Base-by-base conservation (phyloP, 2,888 invertebrate species). In the Hyalella azteca region DNA sequence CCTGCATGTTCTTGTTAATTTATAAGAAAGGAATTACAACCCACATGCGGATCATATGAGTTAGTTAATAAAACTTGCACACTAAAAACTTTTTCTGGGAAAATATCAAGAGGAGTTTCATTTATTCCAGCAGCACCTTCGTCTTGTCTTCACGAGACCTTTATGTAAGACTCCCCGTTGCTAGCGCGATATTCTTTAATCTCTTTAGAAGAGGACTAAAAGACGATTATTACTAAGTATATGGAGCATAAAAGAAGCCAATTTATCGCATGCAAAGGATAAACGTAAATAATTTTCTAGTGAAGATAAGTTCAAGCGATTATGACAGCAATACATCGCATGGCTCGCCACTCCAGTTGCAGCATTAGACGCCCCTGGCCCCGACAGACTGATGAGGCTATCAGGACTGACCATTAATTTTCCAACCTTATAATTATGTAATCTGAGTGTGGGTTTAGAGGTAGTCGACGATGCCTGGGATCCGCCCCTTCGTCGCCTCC, bases 401-500 rank as follows among this genome's bases (percentile, higher is more conserved):
- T 66, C 66, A 36, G 36, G n/a, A 29, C 19, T 32, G 29, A 32
- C 66, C 66, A 66, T 66, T 66, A 66, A 66, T 66, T 66, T 66
- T 29, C 36, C 36, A 66, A 66, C 66, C 66, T 66, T 66, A 66
- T 66, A 66, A 66, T 66, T 66, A 66, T 66, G 66, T 66, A 66
- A 66, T 66, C 66, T 39, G 66, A 66, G 66, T 66, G 66, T 66
- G 66, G 66, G 66, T 66, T 66, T 66, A 66, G 66, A 36, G 36
- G 36, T 39, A 32, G 32, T 66, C 66, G 36, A 36, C 66, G 66
- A 66, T 66, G 66, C 36, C 36, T 19, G 36, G 66, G 66, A 66
- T 36, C 66, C 66, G 66, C 66, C 66, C 66, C 66, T 66, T 66
- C 29, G 66, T 66, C 66, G 66, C 66, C 66, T 66, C 66, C 66